phyloP scores from a whole-genome alignment of 2,888 invertebrate genomes.

The Apamea anceps region DNA sequence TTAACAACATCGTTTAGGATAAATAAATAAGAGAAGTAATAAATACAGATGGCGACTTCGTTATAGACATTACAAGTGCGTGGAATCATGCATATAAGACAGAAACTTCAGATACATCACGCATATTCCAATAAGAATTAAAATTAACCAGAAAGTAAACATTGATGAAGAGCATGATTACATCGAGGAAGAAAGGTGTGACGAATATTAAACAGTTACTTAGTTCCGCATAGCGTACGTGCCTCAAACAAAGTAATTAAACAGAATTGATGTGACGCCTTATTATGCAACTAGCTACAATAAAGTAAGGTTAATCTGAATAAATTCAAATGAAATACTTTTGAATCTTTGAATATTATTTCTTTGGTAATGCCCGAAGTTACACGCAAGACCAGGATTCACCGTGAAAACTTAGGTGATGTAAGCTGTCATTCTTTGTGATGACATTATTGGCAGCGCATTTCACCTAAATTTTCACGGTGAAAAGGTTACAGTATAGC shows the following conservation, averaged over 20 bases:
- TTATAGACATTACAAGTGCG: slow-evolving; percentile 51
- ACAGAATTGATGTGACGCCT: slow-evolving; percentile 51
- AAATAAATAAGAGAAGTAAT: slow-evolving; percentile 37
- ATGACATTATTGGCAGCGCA: too few relatives aligned
- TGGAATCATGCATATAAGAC: slow-evolving; percentile 54
- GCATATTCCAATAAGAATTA: slow-evolving; percentile 46
- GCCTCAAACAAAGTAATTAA: slow-evolving; percentile 63
- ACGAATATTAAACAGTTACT: slow-evolving; percentile 67
- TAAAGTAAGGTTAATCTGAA: slow-evolving; percentile 39
- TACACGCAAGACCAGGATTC: background rate
- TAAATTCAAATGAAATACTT: slow-evolving; percentile 27
- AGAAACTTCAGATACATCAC: slow-evolving; percentile 50
- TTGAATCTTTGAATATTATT: slow-evolving; percentile 1
- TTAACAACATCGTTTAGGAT: slow-evolving; percentile 31
- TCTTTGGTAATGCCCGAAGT: slow-evolving; percentile 26
- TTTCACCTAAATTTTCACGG: too few relatives aligned
- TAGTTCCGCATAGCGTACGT: slow-evolving; percentile 65
- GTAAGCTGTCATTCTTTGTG: too few relatives aligned
- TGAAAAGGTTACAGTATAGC: too few relatives aligned
- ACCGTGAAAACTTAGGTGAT: too few relatives aligned
- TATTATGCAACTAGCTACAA: slow-evolving; percentile 50
- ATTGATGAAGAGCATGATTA: slow-evolving; percentile 61
- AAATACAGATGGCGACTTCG: slow-evolving; percentile 42
- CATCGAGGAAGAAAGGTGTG: slow-evolving; percentile 64
- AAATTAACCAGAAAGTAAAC: slow-evolving; percentile 62